Conservation (phyloP, 2,113 vertebrate genomes). For the Egretta garzetta region DNA sequence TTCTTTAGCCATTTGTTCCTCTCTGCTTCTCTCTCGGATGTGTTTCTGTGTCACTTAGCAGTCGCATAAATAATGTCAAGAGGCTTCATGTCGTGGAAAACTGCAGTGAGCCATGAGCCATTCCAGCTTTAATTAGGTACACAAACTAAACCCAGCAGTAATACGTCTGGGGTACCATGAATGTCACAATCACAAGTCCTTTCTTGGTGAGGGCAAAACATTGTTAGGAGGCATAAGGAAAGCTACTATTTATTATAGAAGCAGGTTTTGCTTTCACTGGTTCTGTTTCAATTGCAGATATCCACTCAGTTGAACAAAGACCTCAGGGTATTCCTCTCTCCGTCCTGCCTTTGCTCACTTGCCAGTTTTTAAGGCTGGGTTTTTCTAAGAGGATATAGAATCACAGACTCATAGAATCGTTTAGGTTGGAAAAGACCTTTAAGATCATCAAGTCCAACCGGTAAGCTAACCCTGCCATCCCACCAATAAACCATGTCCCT, state of each 20-base stretch:
- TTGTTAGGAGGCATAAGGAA: background rate
- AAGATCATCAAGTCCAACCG: too few relatives aligned
- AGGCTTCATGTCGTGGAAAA: background rate
- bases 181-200: background rate
- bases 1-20: conserved; percentile 32
- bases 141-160: background rate
- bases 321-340: background rate
- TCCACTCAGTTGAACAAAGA: background rate
- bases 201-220: background rate
- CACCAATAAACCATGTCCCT: too few relatives aligned
- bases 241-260: background rate
- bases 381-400: background rate
- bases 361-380: background rate
- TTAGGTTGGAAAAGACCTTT: too few relatives aligned
- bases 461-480: too few relatives aligned
- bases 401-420: too few relatives aligned
- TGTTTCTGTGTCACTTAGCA: conserved; percentile 46
- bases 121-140: conserved; percentile 30
- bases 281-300: background rate
- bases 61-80: conserved; percentile 39
- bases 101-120: conserved; percentile 15
- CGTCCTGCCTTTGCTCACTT: background rate
- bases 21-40: conserved; percentile 6
- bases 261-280: background rate
- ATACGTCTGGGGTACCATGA: background rate